These are phyloP conservation scores for Acanthacorydalis orientalis DNA, from an alignment of 2,888 invertebrate species.

Conservation along the genomic window DNA sequence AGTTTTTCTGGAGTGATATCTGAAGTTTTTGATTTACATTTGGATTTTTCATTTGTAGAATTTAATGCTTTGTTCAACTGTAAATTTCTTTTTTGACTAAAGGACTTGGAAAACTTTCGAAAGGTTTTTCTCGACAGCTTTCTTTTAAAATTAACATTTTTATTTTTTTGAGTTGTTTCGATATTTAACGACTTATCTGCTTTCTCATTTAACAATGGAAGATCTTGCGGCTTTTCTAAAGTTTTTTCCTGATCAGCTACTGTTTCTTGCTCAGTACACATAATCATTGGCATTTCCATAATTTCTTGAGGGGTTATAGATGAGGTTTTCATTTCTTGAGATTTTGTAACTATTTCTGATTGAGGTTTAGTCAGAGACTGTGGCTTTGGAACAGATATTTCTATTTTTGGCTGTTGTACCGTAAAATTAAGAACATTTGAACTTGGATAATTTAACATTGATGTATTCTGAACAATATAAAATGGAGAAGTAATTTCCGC, in stretches of 20 bases:
- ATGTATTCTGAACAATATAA: background rate
- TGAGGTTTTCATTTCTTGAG: background rate
- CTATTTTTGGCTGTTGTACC: too few species aligned
- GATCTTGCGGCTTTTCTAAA: background rate
- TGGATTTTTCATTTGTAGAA: too few species aligned
- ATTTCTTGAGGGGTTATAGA: background rate
- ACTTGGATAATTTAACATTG: background rate
- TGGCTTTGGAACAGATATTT: too few species aligned
- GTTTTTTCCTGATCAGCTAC: too few species aligned
- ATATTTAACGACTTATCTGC: background rate
- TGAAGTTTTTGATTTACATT: too few species aligned
- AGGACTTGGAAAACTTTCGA: background rate
- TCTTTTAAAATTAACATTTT: background rate
- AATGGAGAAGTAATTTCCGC: background rate
- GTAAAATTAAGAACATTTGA: too few species aligned
- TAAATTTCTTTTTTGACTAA: background rate
- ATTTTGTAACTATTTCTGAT: background rate
- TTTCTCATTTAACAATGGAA: background rate
- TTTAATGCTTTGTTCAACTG: too few species aligned
- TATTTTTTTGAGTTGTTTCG: background rate
- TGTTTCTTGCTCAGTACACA: background rate
- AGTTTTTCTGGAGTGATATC: too few species aligned
- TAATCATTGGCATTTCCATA: slow-evolving; percentile 4
- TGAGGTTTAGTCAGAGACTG: background rate
- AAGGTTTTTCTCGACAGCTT: background rate